These are phyloP conservation scores for Dendropsophus ebraccatus DNA, from an alignment of 2,113 vertebrate genomes.

Conservation along the genomic window DNA sequence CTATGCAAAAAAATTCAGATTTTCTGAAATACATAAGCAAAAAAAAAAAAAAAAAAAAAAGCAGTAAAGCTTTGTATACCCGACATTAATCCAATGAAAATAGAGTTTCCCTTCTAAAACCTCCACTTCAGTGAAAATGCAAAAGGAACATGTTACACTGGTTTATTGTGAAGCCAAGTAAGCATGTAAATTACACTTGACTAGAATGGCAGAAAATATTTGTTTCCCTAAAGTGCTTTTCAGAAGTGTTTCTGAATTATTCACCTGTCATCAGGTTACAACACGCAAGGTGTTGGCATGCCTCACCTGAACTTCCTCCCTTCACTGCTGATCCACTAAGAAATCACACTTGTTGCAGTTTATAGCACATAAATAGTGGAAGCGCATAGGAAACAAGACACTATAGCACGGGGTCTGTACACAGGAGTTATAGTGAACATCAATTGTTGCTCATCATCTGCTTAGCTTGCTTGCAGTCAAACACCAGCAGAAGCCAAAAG, in stretches of 20 bases:
- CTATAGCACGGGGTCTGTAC: background rate
- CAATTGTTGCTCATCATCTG: too few species aligned
- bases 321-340: conserved; percentile 11
- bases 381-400: background rate
- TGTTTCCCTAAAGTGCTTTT: conserved; percentile 40
- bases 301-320: conserved; percentile 1
- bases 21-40: too few species aligned
- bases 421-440: too few species aligned
- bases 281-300: conserved; percentile 3
- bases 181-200: conserved; percentile 43
- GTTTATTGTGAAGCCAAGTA: conserved; percentile 34
- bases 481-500: background rate
- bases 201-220: conserved; percentile 28
- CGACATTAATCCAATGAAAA: background rate
- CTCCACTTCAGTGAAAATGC: background rate
- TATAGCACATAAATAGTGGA: background rate
- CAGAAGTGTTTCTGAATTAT: conserved; percentile 53
- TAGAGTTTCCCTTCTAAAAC: background rate
- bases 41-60: too few species aligned
- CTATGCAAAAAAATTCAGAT: background rate
- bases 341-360: background rate
- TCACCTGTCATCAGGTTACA: conserved; percentile 44
- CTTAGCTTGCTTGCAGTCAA: too few species aligned
- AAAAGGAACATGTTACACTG: conserved; percentile 14
- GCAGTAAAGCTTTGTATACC: background rate